These are phyloP conservation scores for Caenorhabditis tropicalis DNA, from an alignment of 1,140 invertebrate species.

Conservation along the genomic window DNA sequence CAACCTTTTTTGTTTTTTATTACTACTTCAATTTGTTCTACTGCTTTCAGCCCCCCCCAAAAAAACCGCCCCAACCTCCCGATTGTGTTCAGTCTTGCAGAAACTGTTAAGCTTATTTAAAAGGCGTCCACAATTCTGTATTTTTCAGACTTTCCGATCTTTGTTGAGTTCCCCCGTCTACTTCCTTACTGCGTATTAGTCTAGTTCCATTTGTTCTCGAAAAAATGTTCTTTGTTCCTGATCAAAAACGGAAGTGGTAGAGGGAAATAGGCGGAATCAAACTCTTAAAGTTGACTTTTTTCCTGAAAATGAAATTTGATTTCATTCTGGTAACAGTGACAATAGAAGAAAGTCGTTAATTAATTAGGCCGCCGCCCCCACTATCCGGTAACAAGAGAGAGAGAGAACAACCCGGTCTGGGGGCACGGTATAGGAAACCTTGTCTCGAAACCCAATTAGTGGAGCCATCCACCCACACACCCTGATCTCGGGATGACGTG, in stretches of 20 bases:
- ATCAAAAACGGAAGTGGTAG: conserved; percentile 39
- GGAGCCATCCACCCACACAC: background rate
- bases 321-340: background rate
- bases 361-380: conserved; percentile 27
- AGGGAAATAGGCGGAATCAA: too few species aligned
- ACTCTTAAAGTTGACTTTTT: too few species aligned
- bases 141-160: background rate
- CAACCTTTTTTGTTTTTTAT: conserved; percentile 2
- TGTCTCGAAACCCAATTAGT: background rate
- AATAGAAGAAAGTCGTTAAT: background rate
- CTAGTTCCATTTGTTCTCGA: background rate
- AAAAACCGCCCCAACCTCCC: background rate
- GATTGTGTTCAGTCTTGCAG: conserved; percentile 34
- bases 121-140: too few species aligned
- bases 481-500: background rate
- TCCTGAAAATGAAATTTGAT: background rate
- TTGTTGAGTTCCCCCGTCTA: background rate
- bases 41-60: background rate
- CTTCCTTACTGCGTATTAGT: background rate
- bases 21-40: background rate
- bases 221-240: conserved; percentile 34
- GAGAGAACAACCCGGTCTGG: background rate
- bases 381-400: background rate
- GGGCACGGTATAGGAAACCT: too few species aligned
- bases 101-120: background rate